Evolutionary conservation across 1,140 invertebrate genomes (phyloP), one percentile per base, ranked within the genome.

Genomic region (Gonatopus flavifemur): DNA sequence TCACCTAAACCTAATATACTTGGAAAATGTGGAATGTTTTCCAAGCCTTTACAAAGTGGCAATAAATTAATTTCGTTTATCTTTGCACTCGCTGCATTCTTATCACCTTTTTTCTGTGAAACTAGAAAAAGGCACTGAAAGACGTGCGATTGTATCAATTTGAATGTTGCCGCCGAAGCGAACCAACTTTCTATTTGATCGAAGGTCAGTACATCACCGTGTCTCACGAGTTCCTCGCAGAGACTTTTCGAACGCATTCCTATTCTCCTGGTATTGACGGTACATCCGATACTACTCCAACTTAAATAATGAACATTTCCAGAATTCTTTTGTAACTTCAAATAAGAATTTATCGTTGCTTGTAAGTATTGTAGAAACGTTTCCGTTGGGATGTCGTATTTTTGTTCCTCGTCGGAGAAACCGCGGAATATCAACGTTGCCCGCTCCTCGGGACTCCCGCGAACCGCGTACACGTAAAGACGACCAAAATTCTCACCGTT

Each of bases 1-100:
- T 89, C 86, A 1, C 86, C 84, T 43, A 90, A 74, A 62, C 90
- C 88, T 6, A 89, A 80, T 57, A 90, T 84, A 38, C 88, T 88
- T 2, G 87, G 86, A 69, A 89, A 90, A 54, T 88, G 85, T 0
- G 87, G 85, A 66, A 87, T 87, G 48, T 85, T 80, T 41, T 86
- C 83, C 31, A 88, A 67, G 36, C 86, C 86, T 70, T 72, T 71
- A 68, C 81, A 73, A 39, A 78, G 64, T 1, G 81, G 81, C 35
- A 83, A 59, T n/a, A 83, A 62, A 58, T 77, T 79, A 35, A 82
- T 60, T 12, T 82, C 80, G 52, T 80, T 79, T 38, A 77, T 68
- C 22, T 59, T 57, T 18, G 43, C 42, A 3, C 55, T 49, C 0
- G 67, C 66, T n/a, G n/a, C n/a, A 32, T 74, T 77, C 37, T 78